Evolutionary conservation across 2,888 invertebrate genomes (phyloP), one percentile per base, ranked within the genome.

Genomic region (Saturnia japonica): DNA sequence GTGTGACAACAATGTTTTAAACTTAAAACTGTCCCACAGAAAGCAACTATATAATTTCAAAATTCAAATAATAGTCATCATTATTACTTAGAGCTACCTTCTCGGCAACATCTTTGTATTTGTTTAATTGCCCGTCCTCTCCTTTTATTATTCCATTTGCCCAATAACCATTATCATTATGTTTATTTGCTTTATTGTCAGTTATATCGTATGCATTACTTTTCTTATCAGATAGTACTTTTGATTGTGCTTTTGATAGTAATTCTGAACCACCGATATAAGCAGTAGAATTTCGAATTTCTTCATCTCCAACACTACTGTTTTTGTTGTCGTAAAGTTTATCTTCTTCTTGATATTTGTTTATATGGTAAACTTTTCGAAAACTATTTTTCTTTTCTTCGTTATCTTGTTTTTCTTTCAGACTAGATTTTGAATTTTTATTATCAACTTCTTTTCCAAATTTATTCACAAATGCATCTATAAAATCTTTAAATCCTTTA

Each of bases 321-420:
- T 87, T 86, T 25, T 80, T 87, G 74, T 91, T 90, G 74, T 92
- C 91, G 73, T 82, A 91, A 74, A 91, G 92, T 72, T 93, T 90
- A 54, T 91, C 89, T 70, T 92, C 89, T 78, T 91, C 91, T 73
- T 88, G 85, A 80, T 90, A 93, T 76, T 93, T 92, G 71, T 93
- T 91, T 74, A 91, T 93, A 74, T 90, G 90, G 74, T 92, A 92
- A 34, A 92, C 88, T 78, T 85, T 86, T 72, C 84, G 87, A 74
- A 90, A 91, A 25, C 92, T 91, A 78, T 90, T 91, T 68, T 80
- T 86, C 42, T 88, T 90, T 73, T 91, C 86, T 47, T 90, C 88
- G 73, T 88, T 89, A 73, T 91, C 88, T 73, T 86, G 79, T 69
- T 88, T 85, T 68, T 73, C 82, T 70, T 85, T 85, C 0, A 86